These are phyloP conservation scores for Volucella inanis DNA, from an alignment of 2,888 invertebrate species.

Conservation along the genomic window DNA sequence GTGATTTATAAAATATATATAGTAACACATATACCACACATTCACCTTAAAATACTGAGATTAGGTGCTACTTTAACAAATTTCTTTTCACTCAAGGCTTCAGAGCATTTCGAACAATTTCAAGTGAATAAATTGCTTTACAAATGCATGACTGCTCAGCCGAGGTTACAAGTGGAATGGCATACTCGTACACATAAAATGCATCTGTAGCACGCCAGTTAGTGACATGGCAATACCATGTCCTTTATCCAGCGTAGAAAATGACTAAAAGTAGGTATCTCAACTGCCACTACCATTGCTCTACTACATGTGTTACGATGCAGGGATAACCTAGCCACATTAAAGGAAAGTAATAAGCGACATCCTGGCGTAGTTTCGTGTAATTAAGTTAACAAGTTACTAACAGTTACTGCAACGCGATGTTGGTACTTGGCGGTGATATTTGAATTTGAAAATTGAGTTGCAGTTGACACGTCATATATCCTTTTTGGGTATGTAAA, in stretches of 20 bases:
- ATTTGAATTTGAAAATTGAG: slow-evolving; percentile 58
- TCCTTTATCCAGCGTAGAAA: slow-evolving; percentile 1
- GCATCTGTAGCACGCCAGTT: slow-evolving; percentile 51
- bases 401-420: slow-evolving; percentile 47
- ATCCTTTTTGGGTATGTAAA: slow-evolving; percentile 18
- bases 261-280: background rate
- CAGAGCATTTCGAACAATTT: slow-evolving; percentile 27
- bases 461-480: slow-evolving; percentile 45
- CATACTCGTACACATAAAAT: slow-evolving; percentile 56
- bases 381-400: slow-evolving; percentile 72
- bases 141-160: slow-evolving; percentile 29
- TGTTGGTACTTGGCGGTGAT: slow-evolving; percentile 19
- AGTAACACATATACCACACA: too few relatives aligned
- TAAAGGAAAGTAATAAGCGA: slow-evolving; percentile 67
- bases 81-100: background rate
- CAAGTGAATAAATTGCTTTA: slow-evolving; percentile 44
- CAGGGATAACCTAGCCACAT: slow-evolving; percentile 42
- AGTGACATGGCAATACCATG: slow-evolving; percentile 26
- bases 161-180: slow-evolving; percentile 38
- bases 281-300: background rate
- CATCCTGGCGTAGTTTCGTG: slow-evolving; percentile 65
- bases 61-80: slow-evolving; percentile 22
- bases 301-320: too few relatives aligned
- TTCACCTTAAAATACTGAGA: background rate
- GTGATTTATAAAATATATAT: too few relatives aligned